Evolutionary conservation across 2,797 vertebrate genomes (phyloP).

Genomic region (Alosa sapidissima): DNA sequence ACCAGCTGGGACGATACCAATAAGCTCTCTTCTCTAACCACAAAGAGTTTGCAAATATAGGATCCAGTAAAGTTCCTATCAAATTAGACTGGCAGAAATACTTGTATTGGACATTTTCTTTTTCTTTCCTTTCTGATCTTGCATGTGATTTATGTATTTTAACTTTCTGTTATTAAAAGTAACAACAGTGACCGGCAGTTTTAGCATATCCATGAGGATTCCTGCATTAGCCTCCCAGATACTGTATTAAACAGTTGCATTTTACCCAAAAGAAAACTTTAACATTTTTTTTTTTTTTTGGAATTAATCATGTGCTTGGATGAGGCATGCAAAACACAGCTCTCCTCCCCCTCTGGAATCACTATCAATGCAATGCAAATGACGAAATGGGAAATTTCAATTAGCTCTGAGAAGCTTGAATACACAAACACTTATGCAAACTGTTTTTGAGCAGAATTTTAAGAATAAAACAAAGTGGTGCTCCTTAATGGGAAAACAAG

Average conservation of each 20-base stretch:
- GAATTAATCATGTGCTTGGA: neutral
- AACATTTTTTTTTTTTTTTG: neutral
- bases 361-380: conserved; percentile 20
- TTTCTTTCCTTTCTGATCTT: too few species aligned
- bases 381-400: neutral
- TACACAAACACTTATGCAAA: conserved; percentile 15
- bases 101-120: neutral
- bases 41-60: too few species aligned
- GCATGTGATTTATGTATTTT: too few species aligned
- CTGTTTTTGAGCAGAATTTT: neutral
- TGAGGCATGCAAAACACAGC: neutral
- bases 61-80: too few species aligned
- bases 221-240: neutral
- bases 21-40: too few species aligned
- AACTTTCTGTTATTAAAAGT: neutral
- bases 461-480: neutral
- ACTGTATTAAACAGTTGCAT: neutral
- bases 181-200: neutral
- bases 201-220: neutral
- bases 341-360: neutral
- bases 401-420: neutral
- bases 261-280: neutral
- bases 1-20: too few species aligned
- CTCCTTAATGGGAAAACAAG: neutral
- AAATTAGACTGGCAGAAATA: too few species aligned